These are phyloP conservation scores for Cichlasoma orientale DNA, from an alignment of 2,797 vertebrate species.

Conservation along the genomic window DNA sequence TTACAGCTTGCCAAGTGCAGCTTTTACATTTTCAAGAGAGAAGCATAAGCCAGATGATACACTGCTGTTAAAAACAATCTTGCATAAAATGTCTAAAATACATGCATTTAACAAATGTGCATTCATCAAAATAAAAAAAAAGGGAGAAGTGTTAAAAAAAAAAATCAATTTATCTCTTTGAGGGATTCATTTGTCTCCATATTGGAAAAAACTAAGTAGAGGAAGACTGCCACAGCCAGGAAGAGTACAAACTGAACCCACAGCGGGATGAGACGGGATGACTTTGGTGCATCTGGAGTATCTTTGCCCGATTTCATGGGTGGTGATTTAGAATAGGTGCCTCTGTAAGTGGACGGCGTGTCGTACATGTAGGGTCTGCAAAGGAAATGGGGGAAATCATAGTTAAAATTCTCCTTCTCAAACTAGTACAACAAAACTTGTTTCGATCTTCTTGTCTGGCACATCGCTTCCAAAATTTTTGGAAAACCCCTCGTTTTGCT, in stretches of 20 bases:
- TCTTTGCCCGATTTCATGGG: slow-evolving; percentile 28
- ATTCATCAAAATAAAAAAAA: slow-evolving; percentile 44
- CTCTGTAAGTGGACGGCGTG: slow-evolving; percentile 48
- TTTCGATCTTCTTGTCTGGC: not conserved
- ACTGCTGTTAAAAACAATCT: slow-evolving; percentile 20
- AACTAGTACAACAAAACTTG: not conserved
- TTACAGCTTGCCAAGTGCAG: not conserved
- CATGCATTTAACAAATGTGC: slow-evolving; percentile 26
- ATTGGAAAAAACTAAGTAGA: slow-evolving; percentile 75
- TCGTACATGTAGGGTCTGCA: slow-evolving; percentile 63
- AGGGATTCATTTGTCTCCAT: slow-evolving; percentile 74
- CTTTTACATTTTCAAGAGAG: not conserved
- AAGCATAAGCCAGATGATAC: slow-evolving; percentile 16
- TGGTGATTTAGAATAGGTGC: slow-evolving; percentile 39
- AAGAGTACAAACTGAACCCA: slow-evolving; percentile 81
- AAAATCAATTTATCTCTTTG: slow-evolving; percentile 61
- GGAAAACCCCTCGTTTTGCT: not conserved
- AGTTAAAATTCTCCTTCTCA: not conserved
- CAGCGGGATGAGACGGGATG: slow-evolving; percentile 63
- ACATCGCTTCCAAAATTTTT: not conserved
- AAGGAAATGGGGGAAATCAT: not conserved
- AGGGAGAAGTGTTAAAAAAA: not conserved
- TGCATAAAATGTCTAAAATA: slow-evolving; percentile 37
- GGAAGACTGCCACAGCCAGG: slow-evolving; percentile 65
- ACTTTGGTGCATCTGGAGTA: slow-evolving; percentile 28